Base-by-base conservation (phyloP, 2,113 vertebrate species). In the Rutilus rutilus region DNA sequence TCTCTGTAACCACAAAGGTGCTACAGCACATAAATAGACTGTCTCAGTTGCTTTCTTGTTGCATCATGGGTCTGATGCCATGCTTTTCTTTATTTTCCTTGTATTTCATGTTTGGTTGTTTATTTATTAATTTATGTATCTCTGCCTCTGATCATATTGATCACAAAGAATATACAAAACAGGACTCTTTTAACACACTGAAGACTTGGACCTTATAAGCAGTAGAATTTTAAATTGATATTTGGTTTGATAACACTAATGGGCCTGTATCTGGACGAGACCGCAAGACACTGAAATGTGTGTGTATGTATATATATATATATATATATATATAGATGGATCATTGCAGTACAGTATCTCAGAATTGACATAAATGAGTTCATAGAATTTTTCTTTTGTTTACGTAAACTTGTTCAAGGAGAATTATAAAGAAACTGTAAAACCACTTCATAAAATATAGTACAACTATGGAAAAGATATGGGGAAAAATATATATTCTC, bases 31-130 rank as follows among this genome's bases (percentile, higher is more conserved):
- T 91, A 69, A 50, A 71, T 47, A 30, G 85, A 57, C 87, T 86
- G 89, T 85, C 85, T 88, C 69, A 82, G 90, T 95, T 95, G 93
- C 94, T 94, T 94, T 93, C 92, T 92, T 92, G 91, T 95, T 95
- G 94, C 95, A 91, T 95, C 94, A 95, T 92, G 90, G 50, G 59
- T 69, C 86, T 89, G 92, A 91, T 94, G 92, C 86, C 91, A 90
- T 84, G 89, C 91, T 91, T 86, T 88, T 81, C 50, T 52, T 82
- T 82, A 67, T 52, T 82, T 36, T 36, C 15, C 45, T 69, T 87
- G 74, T 87, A 64, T 88, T 77, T 85, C 78, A 76, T 86, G 82
- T 85, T 85, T 82, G 67, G 75, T 80, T 93, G 90, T 93, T 95
- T 92, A 92, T 92, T 93, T 91, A 94, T 94, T 93, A 85, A 93